Conservation (phyloP, 2,113 vertebrate genomes). For the Petromus typicus region DNA sequence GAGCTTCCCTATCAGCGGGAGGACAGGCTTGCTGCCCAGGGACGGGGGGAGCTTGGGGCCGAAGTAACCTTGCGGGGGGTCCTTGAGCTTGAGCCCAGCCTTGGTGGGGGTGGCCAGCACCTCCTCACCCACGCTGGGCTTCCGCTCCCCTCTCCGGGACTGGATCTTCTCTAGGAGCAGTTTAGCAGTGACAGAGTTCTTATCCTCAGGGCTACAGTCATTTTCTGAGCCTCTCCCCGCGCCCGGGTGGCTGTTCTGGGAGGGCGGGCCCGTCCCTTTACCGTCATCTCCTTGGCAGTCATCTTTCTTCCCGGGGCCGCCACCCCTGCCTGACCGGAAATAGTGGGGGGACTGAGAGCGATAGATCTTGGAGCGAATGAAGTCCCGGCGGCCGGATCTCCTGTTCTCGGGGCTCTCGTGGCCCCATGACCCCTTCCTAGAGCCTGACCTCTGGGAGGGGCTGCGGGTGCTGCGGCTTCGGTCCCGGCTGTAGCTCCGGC, state of each 20-base stretch:
- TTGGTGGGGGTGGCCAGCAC: conserved; percentile 88
- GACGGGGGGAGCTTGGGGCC: conserved; percentile 97
- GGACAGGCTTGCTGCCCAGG: conserved; percentile 93
- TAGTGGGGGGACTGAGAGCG: conserved; percentile 96
- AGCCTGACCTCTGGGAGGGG: conserved; percentile 93
- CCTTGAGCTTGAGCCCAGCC: conserved; percentile 95
- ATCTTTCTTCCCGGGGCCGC: conserved; percentile 83
- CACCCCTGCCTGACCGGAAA: conserved; percentile 83
- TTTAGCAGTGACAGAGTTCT: conserved; percentile 94
- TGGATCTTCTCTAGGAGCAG: conserved; percentile 97
- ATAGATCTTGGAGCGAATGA: conserved; percentile 96
- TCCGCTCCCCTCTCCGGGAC: conserved; percentile 91
- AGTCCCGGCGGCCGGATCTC: conserved; percentile 90
- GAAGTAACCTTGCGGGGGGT: conserved; percentile 98
- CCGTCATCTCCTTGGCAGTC: conserved; percentile 87
- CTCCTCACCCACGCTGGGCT: conserved; percentile 84
- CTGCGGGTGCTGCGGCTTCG: conserved; percentile 92
- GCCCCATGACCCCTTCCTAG: conserved; percentile 88
- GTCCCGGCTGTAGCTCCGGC: conserved; percentile 93
- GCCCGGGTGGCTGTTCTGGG: conserved; percentile 82
- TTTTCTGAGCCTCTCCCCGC: conserved; percentile 79
- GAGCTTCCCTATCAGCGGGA: conserved; percentile 97
- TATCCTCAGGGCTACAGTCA: conserved; percentile 91
- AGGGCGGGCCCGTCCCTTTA: conserved; percentile 82
- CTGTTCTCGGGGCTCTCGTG: conserved; percentile 90